Percentiles rank a stretch among this genome's conserved stretches.
These are phyloP conservation scores for Lamellibrachia columna DNA, from an alignment of 2,888 invertebrate species.

Conservation along the genomic window DNA sequence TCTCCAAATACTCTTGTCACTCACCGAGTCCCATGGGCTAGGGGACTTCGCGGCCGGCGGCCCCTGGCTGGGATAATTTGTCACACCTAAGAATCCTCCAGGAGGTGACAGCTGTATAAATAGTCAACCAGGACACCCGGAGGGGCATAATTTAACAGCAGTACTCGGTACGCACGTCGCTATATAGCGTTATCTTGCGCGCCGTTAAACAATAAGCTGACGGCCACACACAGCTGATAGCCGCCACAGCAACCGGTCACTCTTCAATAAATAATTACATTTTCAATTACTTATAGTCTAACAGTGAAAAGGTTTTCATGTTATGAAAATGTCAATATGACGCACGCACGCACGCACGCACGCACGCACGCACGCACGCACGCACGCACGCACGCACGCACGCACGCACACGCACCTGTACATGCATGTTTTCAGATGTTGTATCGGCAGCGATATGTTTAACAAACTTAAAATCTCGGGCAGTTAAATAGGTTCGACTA, in stretches of 20 bases:
- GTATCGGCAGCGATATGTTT: too few relatives aligned
- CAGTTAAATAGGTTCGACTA: neutral
- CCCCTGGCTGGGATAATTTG: too few relatives aligned
- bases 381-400: slow-evolving; percentile 19
- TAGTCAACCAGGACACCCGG: neutral
- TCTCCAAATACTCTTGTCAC: too few relatives aligned
- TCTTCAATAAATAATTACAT: neutral
- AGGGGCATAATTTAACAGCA: neutral
- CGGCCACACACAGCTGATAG: neutral
- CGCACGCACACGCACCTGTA: slow-evolving; percentile 27
- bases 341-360: slow-evolving; percentile 24
- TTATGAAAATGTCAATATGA: neutral
- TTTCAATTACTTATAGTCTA: neutral
- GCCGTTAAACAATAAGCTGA: neutral
- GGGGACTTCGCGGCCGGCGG: too few relatives aligned
- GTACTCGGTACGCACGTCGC: neutral
- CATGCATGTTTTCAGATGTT: too few relatives aligned
- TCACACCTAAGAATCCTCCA: too few relatives aligned
- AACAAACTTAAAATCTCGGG: neutral
- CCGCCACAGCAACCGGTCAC: neutral
- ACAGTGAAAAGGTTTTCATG: neutral
- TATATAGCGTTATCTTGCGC: neutral
- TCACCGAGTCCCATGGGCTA: too few relatives aligned
- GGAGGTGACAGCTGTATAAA: neutral
- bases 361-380: slow-evolving; percentile 26